Evolutionary conservation across 2,797 vertebrate genomes (phyloP), one percentile per base, ranked within the genome.

Genomic region (Vireo griseus): DNA sequence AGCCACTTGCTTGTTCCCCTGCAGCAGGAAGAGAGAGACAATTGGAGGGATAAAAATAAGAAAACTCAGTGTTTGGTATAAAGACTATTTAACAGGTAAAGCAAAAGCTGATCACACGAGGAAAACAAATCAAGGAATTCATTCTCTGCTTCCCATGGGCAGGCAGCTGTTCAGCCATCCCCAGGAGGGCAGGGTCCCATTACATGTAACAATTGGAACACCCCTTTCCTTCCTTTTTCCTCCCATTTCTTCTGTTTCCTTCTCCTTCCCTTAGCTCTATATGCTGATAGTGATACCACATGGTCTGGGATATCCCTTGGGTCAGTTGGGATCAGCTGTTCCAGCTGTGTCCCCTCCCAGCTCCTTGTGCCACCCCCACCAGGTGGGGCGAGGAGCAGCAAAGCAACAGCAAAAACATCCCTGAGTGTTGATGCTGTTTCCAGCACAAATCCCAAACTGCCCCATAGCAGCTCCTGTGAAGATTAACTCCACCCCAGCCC

Each of bases 1-100:
- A 54, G 21, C 8, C 3, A 0, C 28, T 42, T 4, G 0, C 35
- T 45, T 6, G 1, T n/a, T 73, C 22, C 14, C 26, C 5, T 62
- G 1, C 3, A 7, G 48, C 31, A 35, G 24, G 47, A 40, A 35
- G 18, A 28, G 21, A n/a, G 8, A 69, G 74, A 58, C 22, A 74
- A 62, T 9, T 1, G 2, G 28, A 59, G 66, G 55, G 7, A 31
- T 54, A 35, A 45, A 84, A 74, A n/a, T 45, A 17, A n/a, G 21
- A 35, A 40, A 67, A 75, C 13, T 48, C 15, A 8, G 9, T 4
- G 3, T 19, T n/a, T 63, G 67, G 11, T 57, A 5, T 50, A 6
- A 68, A 73, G 55, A 17, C 8, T 79, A 11, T 47, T 82, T 21
- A 51, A 47, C 11, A 13, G 15, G 42, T 33, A 40, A 61, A 76